Base-by-base conservation (phyloP, 2,888 invertebrate genomes). In the Latheticus oryzae region DNA sequence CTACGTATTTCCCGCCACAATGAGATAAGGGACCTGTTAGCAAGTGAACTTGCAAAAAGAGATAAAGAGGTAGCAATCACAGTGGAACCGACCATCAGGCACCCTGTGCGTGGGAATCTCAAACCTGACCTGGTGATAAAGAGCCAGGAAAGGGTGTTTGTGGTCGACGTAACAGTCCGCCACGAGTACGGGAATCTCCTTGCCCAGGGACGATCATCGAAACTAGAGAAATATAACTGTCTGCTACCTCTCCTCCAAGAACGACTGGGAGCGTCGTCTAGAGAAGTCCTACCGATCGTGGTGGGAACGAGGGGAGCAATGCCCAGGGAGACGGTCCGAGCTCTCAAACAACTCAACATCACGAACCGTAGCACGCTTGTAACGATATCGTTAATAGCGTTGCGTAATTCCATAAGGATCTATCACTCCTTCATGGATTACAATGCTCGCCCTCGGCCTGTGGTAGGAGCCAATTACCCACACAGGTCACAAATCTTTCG, bases 251-350 rank as follows among this genome's bases (percentile, higher is more conserved):
- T 28, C 12, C 52, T 69, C 8, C 59, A 51, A 40, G 19, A 21
- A 3, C 4, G 40, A 56, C 1, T 19, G 2, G 37, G 4, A 37
- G 64, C 52, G 0, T 2, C 32, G 3, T 28, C 24, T 30, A 64
- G 61, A 0, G 48, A 62, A 30, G 72, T 73, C 33, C 61, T 73
- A 40, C 74, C 73, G 0, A 62, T 73, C 2, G 71, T 75, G 37
- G 65, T 75, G 11, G 73, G 74, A 3, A 72, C 73, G 30, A 60
- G 73, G 57, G 73, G 73, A 7, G 69, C 71, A 7, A 56, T 75
- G 57, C 73, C 73, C 26, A 66, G 48, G 58, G 47, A 60, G 40
- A 76, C 73, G 15, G 19, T 66, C 8, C 2, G 11, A 0, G 52
- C 59, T 12, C 60, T 73, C 0, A 26, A 28, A 1, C 52, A 54